Base-by-base conservation (phyloP, 2,113 vertebrate species). In the Megatriorchis doriae region DNA sequence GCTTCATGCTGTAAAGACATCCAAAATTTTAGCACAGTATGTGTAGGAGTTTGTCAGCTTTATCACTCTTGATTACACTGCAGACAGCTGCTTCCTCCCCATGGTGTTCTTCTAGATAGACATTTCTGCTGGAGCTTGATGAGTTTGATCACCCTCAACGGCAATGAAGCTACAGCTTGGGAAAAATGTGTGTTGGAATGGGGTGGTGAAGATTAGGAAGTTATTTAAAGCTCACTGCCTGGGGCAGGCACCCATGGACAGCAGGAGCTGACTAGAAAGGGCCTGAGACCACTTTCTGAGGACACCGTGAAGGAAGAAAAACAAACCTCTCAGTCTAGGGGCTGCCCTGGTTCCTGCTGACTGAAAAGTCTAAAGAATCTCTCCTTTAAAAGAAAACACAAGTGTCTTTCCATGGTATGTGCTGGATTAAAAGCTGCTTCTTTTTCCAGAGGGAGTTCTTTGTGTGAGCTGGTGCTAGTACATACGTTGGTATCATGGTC, bases 151-250 rank as follows among this genome's bases (percentile, higher is more conserved):
- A 68, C 18, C 18, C 71, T 59, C 13, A 72, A 80, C 8, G 9
- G 34, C 48, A 79, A 21, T 5, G 43, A 56, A 85, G 25, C 13
- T 92, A 17, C 48, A 71, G 67, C 79, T 85, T 72, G 82, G 66
- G 86, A 94, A 88, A 84, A 86, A 80, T 55, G 32, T 58, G 27
- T 45, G 11, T 55, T 77, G 68, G 63, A 88, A 73, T 1, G 68
- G 34, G 22, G 13, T 61, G 32, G 34, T 65, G 63, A 47, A 43
- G 55, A 42, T 55, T 36, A 66, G 5, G 26, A 62, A 23, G 43
- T 31, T 96, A 81, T 94, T 96, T 86, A 91, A 93, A 94, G 32
- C 50, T 95, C 79, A 34, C 3, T 83, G 74, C 61, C 40, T 78
- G 65, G 71, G 68, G 68, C 59, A 91, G 38, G 26, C 27, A 78